A percentile compares a stretch with the other conserved stretches of the same genome.
These are phyloP conservation scores for Muscicapa striata DNA, from an alignment of 2,797 vertebrate species.

Conservation along the genomic window DNA sequence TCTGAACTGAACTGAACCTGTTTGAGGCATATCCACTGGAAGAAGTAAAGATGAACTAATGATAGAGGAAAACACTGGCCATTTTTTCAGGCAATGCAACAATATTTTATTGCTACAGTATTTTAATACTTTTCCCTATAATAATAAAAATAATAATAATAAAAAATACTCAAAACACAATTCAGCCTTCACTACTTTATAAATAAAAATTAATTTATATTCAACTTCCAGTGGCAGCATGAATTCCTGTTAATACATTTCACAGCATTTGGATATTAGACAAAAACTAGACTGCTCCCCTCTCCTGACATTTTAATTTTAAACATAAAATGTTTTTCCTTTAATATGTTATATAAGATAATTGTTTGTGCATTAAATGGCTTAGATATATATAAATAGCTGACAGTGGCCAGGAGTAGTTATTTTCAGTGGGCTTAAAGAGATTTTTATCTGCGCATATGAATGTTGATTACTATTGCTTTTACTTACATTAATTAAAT, in stretches of 20 bases:
- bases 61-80: background rate
- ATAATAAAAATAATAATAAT: background rate
- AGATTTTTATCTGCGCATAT: background rate
- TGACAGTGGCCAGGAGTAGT: background rate
- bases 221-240: background rate
- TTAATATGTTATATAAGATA: conserved; percentile 5
- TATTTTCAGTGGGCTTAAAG: background rate
- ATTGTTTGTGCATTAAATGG: background rate
- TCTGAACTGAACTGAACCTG: background rate
- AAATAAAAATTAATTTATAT: background rate
- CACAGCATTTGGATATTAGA: background rate
- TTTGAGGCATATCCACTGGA: background rate
- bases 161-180: background rate
- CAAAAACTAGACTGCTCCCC: background rate
- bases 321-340: background rate
- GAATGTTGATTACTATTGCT: background rate
- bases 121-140: background rate
- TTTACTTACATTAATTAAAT: conserved; percentile 24
- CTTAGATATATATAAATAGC: background rate
- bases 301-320: background rate
- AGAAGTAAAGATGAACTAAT: background rate
- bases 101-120: background rate
- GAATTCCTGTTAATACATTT: background rate
- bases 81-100: background rate
- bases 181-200: background rate